Conservation (phyloP, 2,888 invertebrate species). For the Athrips mouffetella region DNA sequence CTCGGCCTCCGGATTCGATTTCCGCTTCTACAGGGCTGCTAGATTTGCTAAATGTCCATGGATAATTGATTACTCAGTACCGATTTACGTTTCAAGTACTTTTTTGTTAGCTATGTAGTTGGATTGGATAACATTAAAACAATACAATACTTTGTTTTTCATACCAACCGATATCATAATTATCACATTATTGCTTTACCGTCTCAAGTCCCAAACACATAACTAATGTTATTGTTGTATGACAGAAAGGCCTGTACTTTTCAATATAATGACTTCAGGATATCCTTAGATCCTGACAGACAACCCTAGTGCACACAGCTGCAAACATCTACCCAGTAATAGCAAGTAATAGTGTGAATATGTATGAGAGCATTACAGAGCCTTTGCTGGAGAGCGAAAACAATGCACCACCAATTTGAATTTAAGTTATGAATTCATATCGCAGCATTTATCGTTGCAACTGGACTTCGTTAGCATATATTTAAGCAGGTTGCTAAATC, state of each 20-base stretch:
- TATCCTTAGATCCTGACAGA: background rate
- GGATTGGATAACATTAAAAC: too few species aligned
- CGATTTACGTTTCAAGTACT: too few species aligned
- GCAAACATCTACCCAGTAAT: constrained; percentile 23
- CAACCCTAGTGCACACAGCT: background rate
- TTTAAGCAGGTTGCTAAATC: constrained; percentile 2
- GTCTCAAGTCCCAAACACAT: too few species aligned
- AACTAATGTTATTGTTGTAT: too few species aligned
- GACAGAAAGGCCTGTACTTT: too few species aligned
- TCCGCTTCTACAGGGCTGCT: constrained; percentile 33
- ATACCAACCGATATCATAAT: too few species aligned
- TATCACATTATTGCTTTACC: too few species aligned
- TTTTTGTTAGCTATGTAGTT: too few species aligned
- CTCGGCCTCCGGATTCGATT: constrained; percentile 48
- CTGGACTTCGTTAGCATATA: constrained; percentile 15
- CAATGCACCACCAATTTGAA: constrained; percentile 25
- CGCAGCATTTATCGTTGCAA: constrained; percentile 17
- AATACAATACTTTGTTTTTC: too few species aligned
- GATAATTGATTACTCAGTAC: too few species aligned
- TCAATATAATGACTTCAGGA: too few species aligned
- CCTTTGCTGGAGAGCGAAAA: constrained; percentile 17
- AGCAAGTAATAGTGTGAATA: constrained; percentile 32
- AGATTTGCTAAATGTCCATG: background rate
- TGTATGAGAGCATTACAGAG: constrained; percentile 30
- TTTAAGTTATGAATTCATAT: constrained; percentile 21